A percentile compares a stretch with the other conserved stretches of the same genome.
phyloP scores from a whole-genome alignment of 2,113 vertebrate species.

The Cephalopholis sonnerati region DNA sequence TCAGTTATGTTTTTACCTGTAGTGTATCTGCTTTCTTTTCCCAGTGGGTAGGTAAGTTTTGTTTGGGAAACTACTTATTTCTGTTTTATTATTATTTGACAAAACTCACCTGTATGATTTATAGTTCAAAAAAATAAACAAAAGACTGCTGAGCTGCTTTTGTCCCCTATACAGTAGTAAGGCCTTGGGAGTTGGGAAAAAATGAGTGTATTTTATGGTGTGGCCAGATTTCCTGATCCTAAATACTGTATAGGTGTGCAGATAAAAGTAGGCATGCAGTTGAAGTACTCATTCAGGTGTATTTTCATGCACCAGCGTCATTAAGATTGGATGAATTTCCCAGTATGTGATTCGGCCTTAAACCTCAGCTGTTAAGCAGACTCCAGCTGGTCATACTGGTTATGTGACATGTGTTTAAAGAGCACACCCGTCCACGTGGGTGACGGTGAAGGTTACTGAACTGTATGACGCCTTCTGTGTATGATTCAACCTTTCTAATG shows the following conservation, averaged over 20 bases:
- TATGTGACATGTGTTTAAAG: conserved; percentile 8
- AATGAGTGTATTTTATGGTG: not conserved
- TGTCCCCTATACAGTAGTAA: not conserved
- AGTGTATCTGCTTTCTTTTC: not conserved
- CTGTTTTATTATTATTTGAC: not conserved
- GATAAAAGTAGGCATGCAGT: not conserved
- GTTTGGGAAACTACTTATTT: not conserved
- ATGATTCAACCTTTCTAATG: conserved; percentile 24
- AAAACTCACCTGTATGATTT: not conserved
- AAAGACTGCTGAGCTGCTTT: not conserved
- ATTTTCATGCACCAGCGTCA: not conserved
- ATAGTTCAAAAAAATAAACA: not conserved
- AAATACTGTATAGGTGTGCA: too few relatives aligned
- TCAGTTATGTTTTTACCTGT: not conserved
- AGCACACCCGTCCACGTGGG: conserved; percentile 1
- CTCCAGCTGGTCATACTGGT: not conserved
- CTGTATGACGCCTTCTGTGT: conserved; percentile 7
- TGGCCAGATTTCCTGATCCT: not conserved
- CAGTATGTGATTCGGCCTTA: not conserved
- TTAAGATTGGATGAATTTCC: not conserved
- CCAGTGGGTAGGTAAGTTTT: not conserved
- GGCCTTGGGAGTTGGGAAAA: not conserved
- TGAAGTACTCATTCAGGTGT: not conserved
- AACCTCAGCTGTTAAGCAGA: not conserved
- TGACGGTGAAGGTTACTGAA: conserved; percentile 2